Percentiles rank a stretch among this genome's conserved stretches.
These are phyloP conservation scores for Neoascia interrupta DNA, from an alignment of 2,888 invertebrate genomes.

Conservation along the genomic window DNA sequence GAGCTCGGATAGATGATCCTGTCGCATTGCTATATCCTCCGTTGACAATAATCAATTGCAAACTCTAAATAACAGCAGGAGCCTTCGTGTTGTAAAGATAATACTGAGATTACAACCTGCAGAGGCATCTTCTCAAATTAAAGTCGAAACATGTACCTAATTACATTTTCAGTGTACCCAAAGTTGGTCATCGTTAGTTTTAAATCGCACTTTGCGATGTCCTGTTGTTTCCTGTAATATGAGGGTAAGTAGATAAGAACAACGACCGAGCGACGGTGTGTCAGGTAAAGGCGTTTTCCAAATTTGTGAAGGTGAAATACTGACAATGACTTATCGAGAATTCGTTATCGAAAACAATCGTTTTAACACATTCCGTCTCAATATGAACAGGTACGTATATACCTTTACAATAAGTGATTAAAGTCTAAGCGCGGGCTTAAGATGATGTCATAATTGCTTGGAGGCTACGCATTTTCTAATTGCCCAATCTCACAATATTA, in stretches of 20 bases:
- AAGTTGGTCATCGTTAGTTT: constrained; percentile 5
- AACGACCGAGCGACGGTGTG: too few relatives aligned
- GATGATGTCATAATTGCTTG: too few relatives aligned
- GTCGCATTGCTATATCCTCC: neutral
- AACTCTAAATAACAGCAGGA: constrained; percentile 31
- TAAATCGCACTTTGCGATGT: constrained; percentile 27
- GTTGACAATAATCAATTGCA: constrained; percentile 39
- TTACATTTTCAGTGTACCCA: constrained; percentile 36
- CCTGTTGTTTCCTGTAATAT: constrained; percentile 60
- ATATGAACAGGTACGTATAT: too few relatives aligned
- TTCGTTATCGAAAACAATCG: too few relatives aligned
- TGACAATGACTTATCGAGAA: too few relatives aligned
- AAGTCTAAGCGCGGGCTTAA: too few relatives aligned
- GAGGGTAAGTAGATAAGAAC: constrained; percentile 41
- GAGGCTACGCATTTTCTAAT: too few relatives aligned
- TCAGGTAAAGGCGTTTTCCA: too few relatives aligned
- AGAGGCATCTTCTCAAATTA: constrained; percentile 27
- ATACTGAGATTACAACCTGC: constrained; percentile 52
- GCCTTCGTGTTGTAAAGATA: constrained; percentile 48
- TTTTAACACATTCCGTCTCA: too few relatives aligned
- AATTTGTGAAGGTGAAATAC: too few relatives aligned
- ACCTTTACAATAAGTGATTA: too few relatives aligned
- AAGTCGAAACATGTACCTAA: constrained; percentile 33
- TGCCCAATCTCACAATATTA: too few relatives aligned
- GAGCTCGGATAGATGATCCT: constrained; percentile 25